Evolutionary conservation across 2,888 invertebrate species (phyloP), one percentile per base, ranked within the genome.

Genomic region (Zhengitettix transpicula): DNA sequence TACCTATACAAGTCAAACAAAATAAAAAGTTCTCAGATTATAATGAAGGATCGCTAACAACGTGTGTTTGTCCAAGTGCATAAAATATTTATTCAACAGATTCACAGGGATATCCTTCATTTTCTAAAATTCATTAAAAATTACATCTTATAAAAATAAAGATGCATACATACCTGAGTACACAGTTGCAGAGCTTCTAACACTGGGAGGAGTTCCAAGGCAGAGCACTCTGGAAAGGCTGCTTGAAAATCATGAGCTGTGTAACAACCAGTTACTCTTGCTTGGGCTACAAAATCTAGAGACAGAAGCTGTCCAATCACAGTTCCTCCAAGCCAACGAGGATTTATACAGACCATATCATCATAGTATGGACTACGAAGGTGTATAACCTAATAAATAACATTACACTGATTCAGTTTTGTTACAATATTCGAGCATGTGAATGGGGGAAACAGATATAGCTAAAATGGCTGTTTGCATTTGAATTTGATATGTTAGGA

Each of bases 161-260:
- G 8, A 51, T 14, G 56, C 41, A 52, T 16, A 65, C 65, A 62
- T 70, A 81, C 80, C 70, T 77, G 76, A 60, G 83, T 79, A 68
- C 85, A 86, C 56, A 87, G 71, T 68, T 84, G 82, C 60, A 87
- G 74, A 9, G 85, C 82, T 72, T 86, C 84, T 55, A 89, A 71
- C 62, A 82, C 74, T 68, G 82, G 81, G 55, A 88, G 73, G 66
- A 86, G 77, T 67, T 84, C 83, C 59, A 77, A 71, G 8, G 85
- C 83, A 67, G 87, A 86, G 61, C 82, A 80, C 56, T 85, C 83
- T 42, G 84, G 83, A 69, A 80, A 83, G 66, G 83, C 77, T 52
- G 83, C 78, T 71, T 85, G 85, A 69, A 88, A 84, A 71, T 87
- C 86, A 66, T 85, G 85, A 12, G 79, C 72, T 1, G 84, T 81